phyloP scores from a whole-genome alignment of 1,140 invertebrate species.

The Aleiodes sp. region DNA sequence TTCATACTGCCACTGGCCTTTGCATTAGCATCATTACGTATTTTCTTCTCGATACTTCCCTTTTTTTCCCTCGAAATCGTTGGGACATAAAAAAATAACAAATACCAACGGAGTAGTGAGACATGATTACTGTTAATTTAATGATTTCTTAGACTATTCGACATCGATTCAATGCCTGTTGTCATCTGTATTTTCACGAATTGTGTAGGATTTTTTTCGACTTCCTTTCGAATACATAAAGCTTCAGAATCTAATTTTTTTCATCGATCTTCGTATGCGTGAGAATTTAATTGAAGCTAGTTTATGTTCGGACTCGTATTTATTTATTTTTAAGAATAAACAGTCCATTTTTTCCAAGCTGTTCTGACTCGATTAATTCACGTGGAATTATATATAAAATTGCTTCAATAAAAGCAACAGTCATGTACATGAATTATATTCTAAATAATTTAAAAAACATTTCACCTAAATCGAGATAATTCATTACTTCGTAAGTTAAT shows the following conservation, averaged over 20 bases:
- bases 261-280: neutral
- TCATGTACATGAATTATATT: conserved; percentile 5
- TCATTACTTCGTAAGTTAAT: neutral
- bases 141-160: neutral
- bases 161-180: neutral
- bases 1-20: neutral
- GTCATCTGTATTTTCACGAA: neutral
- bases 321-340: neutral
- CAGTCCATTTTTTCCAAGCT: neutral
- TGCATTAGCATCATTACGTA: neutral
- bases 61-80: no score
- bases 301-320: neutral
- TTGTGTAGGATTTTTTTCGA: neutral
- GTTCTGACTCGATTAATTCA: neutral
- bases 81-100: neutral
- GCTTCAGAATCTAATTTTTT: neutral
- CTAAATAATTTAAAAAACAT: neutral
- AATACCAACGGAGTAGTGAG: neutral
- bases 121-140: neutral
- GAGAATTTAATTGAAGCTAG: neutral
- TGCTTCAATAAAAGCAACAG: conserved; percentile 11
- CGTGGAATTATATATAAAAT: conserved; percentile 13
- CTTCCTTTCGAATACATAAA: no score
- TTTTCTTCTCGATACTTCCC: no score
- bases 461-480: conserved; percentile 8